A percentile compares a stretch with the other conserved stretches of the same genome.
Evolutionary conservation across 2,888 invertebrate genomes (phyloP).

Genomic region (Watsonalla binaria): DNA sequence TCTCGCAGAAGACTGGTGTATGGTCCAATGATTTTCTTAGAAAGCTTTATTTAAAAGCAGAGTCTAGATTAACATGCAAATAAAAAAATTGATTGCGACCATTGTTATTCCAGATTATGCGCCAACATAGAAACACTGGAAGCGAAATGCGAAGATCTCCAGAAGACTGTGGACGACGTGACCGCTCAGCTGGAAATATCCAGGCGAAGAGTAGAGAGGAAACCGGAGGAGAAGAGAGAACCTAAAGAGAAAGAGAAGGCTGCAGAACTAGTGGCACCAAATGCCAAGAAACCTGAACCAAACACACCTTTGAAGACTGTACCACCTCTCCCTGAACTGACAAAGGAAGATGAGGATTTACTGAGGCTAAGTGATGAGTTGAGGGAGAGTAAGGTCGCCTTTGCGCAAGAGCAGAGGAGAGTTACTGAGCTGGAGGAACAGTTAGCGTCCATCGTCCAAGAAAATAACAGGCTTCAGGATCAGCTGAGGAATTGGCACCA

Average conservation of each 20-base stretch:
- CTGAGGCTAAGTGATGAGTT: conserved; percentile 83
- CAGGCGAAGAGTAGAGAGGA: conserved; percentile 77
- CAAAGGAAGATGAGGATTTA: conserved; percentile 73
- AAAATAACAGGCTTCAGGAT: conserved; percentile 84
- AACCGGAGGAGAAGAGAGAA: conserved; percentile 58
- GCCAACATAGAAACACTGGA: conserved; percentile 89
- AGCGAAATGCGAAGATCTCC: conserved; percentile 89
- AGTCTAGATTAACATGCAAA: too few species aligned
- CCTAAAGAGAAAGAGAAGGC: conserved; percentile 63
- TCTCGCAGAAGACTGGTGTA: too few species aligned
- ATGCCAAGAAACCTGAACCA: conserved; percentile 46
- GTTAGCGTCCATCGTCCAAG: conserved; percentile 83
- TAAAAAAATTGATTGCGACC: not conserved
- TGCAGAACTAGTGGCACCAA: conserved; percentile 33
- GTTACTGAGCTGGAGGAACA: conserved; percentile 88
- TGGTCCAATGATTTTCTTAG: too few species aligned
- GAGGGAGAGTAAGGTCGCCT: conserved; percentile 83
- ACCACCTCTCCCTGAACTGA: conserved; percentile 68
- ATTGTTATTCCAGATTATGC: conserved; percentile 77
- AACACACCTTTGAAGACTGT: conserved; percentile 55
- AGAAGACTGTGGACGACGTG: conserved; percentile 87
- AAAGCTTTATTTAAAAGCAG: too few species aligned
- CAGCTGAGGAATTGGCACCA: conserved; percentile 82
- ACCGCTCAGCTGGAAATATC: conserved; percentile 80
- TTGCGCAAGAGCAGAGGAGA: conserved; percentile 84